These are phyloP conservation scores for Agrochola lychnidis DNA, from an alignment of 2,888 invertebrate genomes.

Conservation along the genomic window DNA sequence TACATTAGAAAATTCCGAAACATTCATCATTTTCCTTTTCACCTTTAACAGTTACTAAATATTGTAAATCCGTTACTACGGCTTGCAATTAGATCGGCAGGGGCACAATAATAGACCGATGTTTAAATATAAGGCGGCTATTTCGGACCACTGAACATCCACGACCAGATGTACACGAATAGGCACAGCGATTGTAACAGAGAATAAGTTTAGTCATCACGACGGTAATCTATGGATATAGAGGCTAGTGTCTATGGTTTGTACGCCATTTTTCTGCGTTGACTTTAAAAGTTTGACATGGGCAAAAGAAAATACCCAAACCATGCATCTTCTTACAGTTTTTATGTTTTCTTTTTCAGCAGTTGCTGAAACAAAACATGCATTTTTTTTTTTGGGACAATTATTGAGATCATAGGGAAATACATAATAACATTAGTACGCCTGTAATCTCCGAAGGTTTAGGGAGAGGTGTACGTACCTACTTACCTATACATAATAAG, in stretches of 20 bases:
- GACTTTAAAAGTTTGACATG: neutral
- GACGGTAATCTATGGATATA: neutral
- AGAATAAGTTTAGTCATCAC: neutral
- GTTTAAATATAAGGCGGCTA: slow-evolving; percentile 63
- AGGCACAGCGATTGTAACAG: slow-evolving; percentile 32
- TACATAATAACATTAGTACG: too few relatives aligned
- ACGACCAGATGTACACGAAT: slow-evolving; percentile 45
- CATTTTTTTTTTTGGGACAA: neutral
- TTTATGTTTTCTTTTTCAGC: neutral
- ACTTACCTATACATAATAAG: too few relatives aligned
- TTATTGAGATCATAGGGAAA: neutral
- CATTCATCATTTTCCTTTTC: neutral
- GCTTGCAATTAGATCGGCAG: slow-evolving; percentile 57
- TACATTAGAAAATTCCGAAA: neutral
- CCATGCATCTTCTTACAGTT: neutral
- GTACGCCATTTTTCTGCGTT: too few relatives aligned
- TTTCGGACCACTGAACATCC: slow-evolving; percentile 48
- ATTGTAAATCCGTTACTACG: slow-evolving; percentile 58
- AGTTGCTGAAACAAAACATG: neutral
- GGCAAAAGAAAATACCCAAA: neutral
- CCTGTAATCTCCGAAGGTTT: too few relatives aligned
- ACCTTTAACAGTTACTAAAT: slow-evolving; percentile 27
- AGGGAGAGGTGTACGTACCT: too few relatives aligned
- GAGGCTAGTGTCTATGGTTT: neutral
- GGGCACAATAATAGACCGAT: slow-evolving; percentile 54